Conservation (phyloP, 1,140 invertebrate genomes). For the Cephus cinctus region DNA sequence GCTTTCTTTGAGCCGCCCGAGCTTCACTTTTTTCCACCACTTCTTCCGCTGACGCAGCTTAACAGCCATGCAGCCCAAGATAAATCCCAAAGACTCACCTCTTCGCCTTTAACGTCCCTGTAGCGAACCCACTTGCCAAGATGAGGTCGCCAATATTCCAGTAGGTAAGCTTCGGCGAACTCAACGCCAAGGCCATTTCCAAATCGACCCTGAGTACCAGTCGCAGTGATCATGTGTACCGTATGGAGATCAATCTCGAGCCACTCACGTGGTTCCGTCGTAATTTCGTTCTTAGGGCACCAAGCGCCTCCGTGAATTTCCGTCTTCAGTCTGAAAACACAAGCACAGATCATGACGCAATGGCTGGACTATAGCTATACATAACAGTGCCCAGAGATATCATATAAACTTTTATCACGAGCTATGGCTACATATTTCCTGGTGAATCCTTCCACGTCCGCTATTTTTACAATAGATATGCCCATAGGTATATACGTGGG, state of each 20-base stretch:
- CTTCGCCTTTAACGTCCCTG: conserved; percentile 66
- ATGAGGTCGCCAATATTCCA: conserved; percentile 77
- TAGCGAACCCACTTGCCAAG: conserved; percentile 74
- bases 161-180: conserved; percentile 73
- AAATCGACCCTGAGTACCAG: conserved; percentile 83
- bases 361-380: no score
- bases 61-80: no score
- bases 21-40: no score
- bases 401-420: no score
- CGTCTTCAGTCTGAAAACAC: conserved; percentile 68
- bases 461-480: no score
- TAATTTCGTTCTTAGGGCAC: conserved; percentile 78
- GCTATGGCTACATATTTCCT: no score
- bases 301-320: conserved; percentile 81
- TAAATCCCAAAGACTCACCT: conserved; percentile 63
- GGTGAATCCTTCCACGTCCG: no score
- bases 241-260: conserved; percentile 73
- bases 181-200: conserved; percentile 83
- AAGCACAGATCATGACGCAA: no score
- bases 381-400: no score
- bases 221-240: conserved; percentile 75
- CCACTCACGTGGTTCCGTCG: conserved; percentile 73
- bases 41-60: no score
- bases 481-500: no score
- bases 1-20: no score